Percentiles rank a stretch among this genome's conserved stretches.
These are phyloP conservation scores for Sinosuthora webbiana DNA, from an alignment of 2,113 vertebrate species.

Conservation along the genomic window DNA sequence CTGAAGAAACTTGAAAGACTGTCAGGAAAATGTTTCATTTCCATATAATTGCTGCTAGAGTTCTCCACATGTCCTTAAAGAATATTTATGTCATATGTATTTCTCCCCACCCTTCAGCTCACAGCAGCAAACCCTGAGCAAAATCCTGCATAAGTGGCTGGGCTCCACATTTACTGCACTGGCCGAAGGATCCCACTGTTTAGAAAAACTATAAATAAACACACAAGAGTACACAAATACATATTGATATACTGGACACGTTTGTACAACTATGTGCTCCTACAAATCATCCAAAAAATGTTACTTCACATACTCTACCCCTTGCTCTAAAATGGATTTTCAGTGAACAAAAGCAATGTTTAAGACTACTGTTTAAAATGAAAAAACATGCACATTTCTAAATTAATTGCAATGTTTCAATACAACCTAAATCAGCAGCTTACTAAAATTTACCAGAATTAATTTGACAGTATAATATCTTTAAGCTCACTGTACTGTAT, in stretches of 20 bases:
- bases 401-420: neutral
- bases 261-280: neutral
- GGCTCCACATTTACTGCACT: neutral
- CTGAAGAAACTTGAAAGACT: neutral
- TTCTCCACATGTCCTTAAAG: neutral
- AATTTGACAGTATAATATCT: neutral
- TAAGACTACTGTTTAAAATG: neutral
- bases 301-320: neutral
- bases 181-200: neutral
- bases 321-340: neutral
- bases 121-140: neutral
- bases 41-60: neutral
- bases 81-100: neutral
- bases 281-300: neutral
- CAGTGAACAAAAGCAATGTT: neutral
- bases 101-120: neutral
- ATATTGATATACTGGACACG: neutral
- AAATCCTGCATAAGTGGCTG: neutral
- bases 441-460: neutral
- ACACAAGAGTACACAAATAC: neutral
- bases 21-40: neutral
- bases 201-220: neutral
- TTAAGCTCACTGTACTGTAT: neutral
- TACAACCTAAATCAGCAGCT: neutral
- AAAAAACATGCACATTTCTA: neutral